A percentile compares a stretch with the other conserved stretches of the same genome.
phyloP scores from a whole-genome alignment of 2,113 vertebrate genomes.

The Sturnira hondurensis region DNA sequence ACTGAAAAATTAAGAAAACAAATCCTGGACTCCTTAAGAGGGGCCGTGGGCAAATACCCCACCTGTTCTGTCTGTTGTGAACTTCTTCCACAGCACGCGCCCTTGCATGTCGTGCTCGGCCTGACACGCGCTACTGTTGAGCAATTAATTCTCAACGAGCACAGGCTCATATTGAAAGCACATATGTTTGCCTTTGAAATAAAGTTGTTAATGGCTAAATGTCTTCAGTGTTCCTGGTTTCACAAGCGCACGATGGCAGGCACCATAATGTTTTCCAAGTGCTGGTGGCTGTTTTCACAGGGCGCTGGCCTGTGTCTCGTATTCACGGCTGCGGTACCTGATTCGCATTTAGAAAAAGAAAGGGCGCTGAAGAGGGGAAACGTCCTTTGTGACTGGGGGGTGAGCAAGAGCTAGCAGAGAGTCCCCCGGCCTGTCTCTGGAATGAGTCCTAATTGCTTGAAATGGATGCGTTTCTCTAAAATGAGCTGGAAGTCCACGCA shows the following conservation, averaged over 20 bases:
- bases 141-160: conserved; percentile 77
- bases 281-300: conserved; percentile 51
- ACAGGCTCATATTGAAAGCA: conserved; percentile 60
- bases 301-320: conserved; percentile 50
- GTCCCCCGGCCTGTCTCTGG: neutral
- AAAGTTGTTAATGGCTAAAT: conserved; percentile 73
- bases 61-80: neutral
- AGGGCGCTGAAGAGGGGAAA: neutral
- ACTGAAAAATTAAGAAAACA: neutral
- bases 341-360: conserved; percentile 53
- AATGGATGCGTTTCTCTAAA: neutral
- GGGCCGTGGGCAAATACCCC: neutral
- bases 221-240: conserved; percentile 64
- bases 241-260: conserved; percentile 57
- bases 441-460: neutral
- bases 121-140: conserved; percentile 71
- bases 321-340: conserved; percentile 38
- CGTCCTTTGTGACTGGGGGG: neutral
- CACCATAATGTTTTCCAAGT: conserved; percentile 65
- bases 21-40: neutral
- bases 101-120: neutral
- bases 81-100: neutral
- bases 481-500: neutral
- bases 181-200: conserved; percentile 76
- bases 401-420: neutral